Evolutionary conservation across 1,140 invertebrate species (phyloP).

Genomic region (Schlechtendalia chinensis): DNA sequence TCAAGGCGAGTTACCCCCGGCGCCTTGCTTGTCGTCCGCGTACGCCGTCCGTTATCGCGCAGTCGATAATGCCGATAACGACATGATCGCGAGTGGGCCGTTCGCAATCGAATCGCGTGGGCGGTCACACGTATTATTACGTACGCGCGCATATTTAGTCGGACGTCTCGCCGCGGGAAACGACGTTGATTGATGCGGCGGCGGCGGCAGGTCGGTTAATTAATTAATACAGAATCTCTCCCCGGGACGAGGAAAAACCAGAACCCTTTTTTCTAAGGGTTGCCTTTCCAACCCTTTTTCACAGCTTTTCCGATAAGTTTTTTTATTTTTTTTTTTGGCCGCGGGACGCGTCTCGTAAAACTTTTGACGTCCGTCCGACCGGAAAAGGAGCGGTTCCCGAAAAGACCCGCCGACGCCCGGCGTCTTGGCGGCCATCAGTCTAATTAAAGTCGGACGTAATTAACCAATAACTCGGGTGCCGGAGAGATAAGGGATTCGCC

Average conservation of each 20-base stretch:
- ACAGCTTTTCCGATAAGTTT: conserved; percentile 49
- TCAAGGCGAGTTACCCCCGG: too few relatives aligned
- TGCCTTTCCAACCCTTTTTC: conserved; percentile 47
- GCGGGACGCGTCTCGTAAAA: not conserved
- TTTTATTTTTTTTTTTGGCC: not conserved
- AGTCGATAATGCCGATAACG: not conserved
- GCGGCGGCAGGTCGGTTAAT: conserved; percentile 39
- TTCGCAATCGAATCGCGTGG: conserved; percentile 28
- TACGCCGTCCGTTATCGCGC: not conserved
- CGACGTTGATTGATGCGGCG: conserved; percentile 45
- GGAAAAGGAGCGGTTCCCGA: conserved; percentile 41
- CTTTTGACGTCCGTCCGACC: conserved; percentile 47
- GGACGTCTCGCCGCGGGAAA: conserved; percentile 30
- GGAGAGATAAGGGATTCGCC: conserved; percentile 19
- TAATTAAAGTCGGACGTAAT: conserved; percentile 41
- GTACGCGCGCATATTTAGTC: too few relatives aligned
- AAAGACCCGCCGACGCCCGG: conserved; percentile 29
- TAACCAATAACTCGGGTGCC: conserved; percentile 40
- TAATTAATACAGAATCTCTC: conserved; percentile 47
- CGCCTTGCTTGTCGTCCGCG: too few relatives aligned
- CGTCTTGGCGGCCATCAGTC: conserved; percentile 36
- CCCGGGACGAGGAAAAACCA: conserved; percentile 20
- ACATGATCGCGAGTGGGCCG: conserved; percentile 6
- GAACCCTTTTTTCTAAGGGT: conserved; percentile 42
- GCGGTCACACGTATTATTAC: not conserved